A percentile compares a stretch with the other conserved stretches of the same genome.
Conservation (phyloP, 2,113 vertebrate species). For the Thalassarche chlororhynchos region DNA sequence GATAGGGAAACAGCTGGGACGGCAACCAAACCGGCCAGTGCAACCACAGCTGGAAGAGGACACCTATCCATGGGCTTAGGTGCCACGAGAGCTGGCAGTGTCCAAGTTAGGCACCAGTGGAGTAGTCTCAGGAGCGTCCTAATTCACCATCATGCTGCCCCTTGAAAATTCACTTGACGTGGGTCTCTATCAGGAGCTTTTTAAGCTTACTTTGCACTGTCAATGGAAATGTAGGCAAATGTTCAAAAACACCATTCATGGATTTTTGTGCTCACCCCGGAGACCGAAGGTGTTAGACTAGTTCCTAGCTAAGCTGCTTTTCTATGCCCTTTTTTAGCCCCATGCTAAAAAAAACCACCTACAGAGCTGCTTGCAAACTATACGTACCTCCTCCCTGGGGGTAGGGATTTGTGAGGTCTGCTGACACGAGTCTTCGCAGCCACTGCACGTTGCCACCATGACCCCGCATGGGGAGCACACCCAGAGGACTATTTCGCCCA, state of each 20-base stretch:
- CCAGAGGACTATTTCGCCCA: background rate
- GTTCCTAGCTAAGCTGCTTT: background rate
- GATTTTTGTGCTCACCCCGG: background rate
- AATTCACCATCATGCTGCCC: rapidly evolving
- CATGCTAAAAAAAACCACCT: background rate
- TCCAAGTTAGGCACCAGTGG: background rate
- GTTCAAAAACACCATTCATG: background rate
- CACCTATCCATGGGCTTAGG: background rate
- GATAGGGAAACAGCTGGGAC: background rate
- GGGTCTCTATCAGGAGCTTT: background rate
- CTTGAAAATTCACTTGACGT: background rate
- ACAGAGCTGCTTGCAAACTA: background rate
- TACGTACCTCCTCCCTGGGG: rapidly evolving
- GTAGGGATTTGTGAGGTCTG: background rate
- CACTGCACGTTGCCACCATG: rapidly evolving
- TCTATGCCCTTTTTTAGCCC: background rate
- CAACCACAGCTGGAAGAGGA: background rate
- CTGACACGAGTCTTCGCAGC: background rate
- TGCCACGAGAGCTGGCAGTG: background rate
- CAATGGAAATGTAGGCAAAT: background rate
- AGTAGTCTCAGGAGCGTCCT: background rate
- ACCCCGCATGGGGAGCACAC: no score
- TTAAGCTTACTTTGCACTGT: background rate
- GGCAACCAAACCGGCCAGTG: background rate
- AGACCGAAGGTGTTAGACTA: background rate